Conservation (phyloP, 2,888 invertebrate species). For the Patella pellucida region DNA sequence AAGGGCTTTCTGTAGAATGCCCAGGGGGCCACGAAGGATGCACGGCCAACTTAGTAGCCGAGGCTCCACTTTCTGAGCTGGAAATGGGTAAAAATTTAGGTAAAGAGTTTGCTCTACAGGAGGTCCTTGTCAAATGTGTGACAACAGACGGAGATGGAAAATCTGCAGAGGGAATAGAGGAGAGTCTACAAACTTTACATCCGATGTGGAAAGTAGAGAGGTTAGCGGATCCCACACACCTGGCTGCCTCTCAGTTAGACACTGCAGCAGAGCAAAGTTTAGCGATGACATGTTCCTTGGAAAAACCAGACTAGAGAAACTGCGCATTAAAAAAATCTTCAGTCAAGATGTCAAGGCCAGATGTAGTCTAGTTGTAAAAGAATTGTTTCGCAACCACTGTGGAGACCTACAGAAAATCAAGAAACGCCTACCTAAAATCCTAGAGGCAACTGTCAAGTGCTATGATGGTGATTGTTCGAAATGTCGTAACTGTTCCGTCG, state of each 20-base stretch:
- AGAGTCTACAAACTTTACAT: background rate
- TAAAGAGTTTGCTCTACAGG: background rate
- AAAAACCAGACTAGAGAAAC: background rate
- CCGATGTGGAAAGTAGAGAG: background rate
- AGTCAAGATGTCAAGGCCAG: background rate
- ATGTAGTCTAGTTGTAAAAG: background rate
- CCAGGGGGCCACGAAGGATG: conserved; percentile 20
- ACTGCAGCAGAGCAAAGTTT: background rate
- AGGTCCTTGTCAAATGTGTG: background rate
- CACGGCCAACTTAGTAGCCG: conserved; percentile 18
- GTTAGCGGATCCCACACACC: background rate
- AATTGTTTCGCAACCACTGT: background rate
- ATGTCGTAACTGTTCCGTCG: background rate
- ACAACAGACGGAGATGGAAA: background rate
- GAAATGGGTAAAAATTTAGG: background rate
- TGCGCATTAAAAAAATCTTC: background rate
- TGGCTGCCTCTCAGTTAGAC: background rate
- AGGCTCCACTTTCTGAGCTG: conserved; percentile 16
- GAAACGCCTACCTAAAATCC: background rate
- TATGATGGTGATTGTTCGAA: too few species aligned
- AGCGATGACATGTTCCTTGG: background rate
- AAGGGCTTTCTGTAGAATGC: conserved; percentile 23
- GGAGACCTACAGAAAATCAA: background rate
- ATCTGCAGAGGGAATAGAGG: background rate
- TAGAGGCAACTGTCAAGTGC: background rate